Evolutionary conservation across 2,888 invertebrate species (phyloP), one percentile per base, ranked within the genome.

Genomic region (Amiota communis): DNA sequence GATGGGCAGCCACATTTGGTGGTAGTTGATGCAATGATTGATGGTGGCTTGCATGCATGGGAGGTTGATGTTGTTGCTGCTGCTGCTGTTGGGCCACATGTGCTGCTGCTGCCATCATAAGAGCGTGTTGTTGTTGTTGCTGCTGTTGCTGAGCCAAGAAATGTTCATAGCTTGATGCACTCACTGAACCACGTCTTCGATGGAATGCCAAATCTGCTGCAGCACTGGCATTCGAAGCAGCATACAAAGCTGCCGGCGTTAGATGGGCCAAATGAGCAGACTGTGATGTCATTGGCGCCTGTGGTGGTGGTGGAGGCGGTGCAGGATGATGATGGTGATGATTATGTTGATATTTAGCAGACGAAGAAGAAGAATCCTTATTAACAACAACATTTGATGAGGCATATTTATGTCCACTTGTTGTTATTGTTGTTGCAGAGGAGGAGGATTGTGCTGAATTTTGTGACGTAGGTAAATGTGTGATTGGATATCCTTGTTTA

Each of bases 131-230:
- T 49, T 83, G 85, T 57, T 85, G 83, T 65, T 81, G 83, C 36
- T 87, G 84, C 75, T 88, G 87, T 72, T 88, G 88, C 69, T 85
- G 86, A 9, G 80, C 85, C 53, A 87, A 75, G 59, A 81, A 87
- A 71, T 87, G 87, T 20, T 89, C 88, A 72, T 87, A 89, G 65
- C 83, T 81, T 23, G 81, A 81, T 59, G 88, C 78, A 57, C 86
- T 87, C 0, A 87, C 82, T 1, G 87, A 86, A 65, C 81, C 81
- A 23, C 89, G 89, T 8, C 89, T 82, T 11, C 87, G 75, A 78
- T 87, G 87, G 70, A 75, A 88, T 10, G 82, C 83, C 56, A 87
- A 49, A 61, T 88, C 88, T 8, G 87, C 77, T 3, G 80, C 57
- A 10, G 77, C 15, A 57, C 59, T 9, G 72, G 65, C 57, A 63